Evolutionary conservation across 2,113 vertebrate species (phyloP).

Genomic region (Thinocorus orbignyianus): DNA sequence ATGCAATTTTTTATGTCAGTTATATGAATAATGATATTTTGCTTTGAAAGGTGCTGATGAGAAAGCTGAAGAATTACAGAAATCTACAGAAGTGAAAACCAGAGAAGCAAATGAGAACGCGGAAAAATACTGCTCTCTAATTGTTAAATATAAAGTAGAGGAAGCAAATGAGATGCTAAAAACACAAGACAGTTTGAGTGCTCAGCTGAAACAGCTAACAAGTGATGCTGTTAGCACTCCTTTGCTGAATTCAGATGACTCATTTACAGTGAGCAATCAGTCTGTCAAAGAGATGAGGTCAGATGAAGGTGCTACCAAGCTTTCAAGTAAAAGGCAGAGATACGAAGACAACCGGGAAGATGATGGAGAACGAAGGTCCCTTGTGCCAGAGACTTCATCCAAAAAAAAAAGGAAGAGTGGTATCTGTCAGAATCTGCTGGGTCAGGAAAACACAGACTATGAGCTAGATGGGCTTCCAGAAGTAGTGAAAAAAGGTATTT

Average conservation of each 20-base stretch:
- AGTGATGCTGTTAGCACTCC: not conserved
- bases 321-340: slow-evolving; percentile 76
- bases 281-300: slow-evolving; percentile 47
- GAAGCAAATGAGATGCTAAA: slow-evolving; percentile 83
- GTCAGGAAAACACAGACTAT: slow-evolving; percentile 37
- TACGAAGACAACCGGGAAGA: slow-evolving; percentile 25
- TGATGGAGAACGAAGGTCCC: not conserved
- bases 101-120: slow-evolving; percentile 85
- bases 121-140: slow-evolving; percentile 87
- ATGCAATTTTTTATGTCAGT: not conserved
- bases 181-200: slow-evolving; percentile 74
- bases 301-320: slow-evolving; percentile 29
- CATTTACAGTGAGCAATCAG: not conserved
- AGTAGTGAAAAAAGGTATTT: slow-evolving; percentile 83
- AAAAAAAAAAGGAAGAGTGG: slow-evolving; percentile 76
- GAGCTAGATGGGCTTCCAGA: slow-evolving; percentile 86
- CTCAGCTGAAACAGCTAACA: slow-evolving; percentile 37
- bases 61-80: slow-evolving; percentile 75
- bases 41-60: slow-evolving; percentile 55
- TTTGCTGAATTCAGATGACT: not conserved
- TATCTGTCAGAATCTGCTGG: not conserved
- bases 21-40: not conserved
- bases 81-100: slow-evolving; percentile 77
- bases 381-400: slow-evolving; percentile 69
- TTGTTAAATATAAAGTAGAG: slow-evolving; percentile 86